Conservation (phyloP, 2,113 vertebrate genomes). For the Neolamprologus kungweensis region DNA sequence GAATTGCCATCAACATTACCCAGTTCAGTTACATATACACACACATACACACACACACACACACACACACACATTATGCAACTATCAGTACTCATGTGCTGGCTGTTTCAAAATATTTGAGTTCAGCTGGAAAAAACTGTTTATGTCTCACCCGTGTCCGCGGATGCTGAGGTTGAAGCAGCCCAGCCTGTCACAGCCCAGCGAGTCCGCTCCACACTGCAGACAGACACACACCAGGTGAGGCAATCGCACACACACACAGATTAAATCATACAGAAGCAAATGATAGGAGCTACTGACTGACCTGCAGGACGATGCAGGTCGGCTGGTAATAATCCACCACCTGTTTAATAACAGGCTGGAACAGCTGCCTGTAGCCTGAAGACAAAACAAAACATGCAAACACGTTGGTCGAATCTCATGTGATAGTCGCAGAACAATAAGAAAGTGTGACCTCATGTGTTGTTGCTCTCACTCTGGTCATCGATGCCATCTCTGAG, state of each 20-base stretch:
- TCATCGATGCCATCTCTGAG: conserved; percentile 96
- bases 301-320: conserved; percentile 95
- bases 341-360: conserved; percentile 97
- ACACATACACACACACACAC: background rate
- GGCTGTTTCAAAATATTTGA: background rate
- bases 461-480: conserved; percentile 78
- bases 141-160: conserved; percentile 86
- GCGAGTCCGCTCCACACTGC: conserved; percentile 94
- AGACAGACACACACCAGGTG: background rate
- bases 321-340: conserved; percentile 98
- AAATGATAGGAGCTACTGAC: background rate
- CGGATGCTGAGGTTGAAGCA: conserved; percentile 99
- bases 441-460: background rate
- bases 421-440: background rate
- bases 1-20: too few relatives aligned
- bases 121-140: background rate
- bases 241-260: background rate
- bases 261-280: background rate
- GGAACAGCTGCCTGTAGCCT: conserved; percentile 98
- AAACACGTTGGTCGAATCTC: background rate
- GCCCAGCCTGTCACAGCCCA: conserved; percentile 92
- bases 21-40: conserved; percentile 33
- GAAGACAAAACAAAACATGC: background rate
- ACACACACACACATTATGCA: background rate
- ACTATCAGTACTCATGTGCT: background rate